phyloP scores from a whole-genome alignment of 2,888 invertebrate species.

The Salpingus planirostris region DNA sequence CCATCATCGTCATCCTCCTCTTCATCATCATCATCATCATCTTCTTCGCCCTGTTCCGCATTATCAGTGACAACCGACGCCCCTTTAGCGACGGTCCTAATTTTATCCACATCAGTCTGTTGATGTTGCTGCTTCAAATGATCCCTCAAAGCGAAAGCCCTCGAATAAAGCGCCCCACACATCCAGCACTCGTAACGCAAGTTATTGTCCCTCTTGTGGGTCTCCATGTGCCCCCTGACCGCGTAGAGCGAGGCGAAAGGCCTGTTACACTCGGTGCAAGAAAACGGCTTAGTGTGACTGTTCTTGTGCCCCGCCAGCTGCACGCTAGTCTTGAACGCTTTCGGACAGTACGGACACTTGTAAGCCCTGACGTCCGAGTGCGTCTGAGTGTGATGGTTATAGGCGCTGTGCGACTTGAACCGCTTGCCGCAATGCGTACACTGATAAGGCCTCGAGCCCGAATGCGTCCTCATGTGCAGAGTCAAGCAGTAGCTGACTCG shows the following conservation, averaged over 20 bases:
- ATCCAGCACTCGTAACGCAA: constrained; percentile 59
- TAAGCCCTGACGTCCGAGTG: constrained; percentile 70
- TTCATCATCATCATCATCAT: not conserved
- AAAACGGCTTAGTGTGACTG: constrained; percentile 72
- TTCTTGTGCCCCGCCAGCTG: constrained; percentile 74
- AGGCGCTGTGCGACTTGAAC: constrained; percentile 72
- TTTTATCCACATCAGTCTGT: constrained; percentile 4
- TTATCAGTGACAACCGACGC: too few species aligned
- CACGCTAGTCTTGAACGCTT: constrained; percentile 72
- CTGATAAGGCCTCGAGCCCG: constrained; percentile 66
- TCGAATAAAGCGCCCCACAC: constrained; percentile 70
- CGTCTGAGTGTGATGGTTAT: constrained; percentile 66
- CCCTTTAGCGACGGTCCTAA: constrained; percentile 1
- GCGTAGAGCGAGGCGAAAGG: constrained; percentile 73
- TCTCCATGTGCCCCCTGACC: constrained; percentile 66
- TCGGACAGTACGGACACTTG: constrained; percentile 67
- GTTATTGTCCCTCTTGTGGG: constrained; percentile 60
- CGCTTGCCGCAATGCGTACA: constrained; percentile 64
- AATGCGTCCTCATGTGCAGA: constrained; percentile 71
- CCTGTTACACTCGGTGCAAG: constrained; percentile 66
- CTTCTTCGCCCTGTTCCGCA: too few species aligned
- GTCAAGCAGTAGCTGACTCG: constrained; percentile 73
- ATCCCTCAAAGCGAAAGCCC: constrained; percentile 64
- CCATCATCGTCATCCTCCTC: constrained; percentile 23
- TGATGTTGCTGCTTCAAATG: constrained; percentile 60